Base-by-base conservation (phyloP, 1,140 invertebrate genomes). In the Bradysia coprophila region DNA sequence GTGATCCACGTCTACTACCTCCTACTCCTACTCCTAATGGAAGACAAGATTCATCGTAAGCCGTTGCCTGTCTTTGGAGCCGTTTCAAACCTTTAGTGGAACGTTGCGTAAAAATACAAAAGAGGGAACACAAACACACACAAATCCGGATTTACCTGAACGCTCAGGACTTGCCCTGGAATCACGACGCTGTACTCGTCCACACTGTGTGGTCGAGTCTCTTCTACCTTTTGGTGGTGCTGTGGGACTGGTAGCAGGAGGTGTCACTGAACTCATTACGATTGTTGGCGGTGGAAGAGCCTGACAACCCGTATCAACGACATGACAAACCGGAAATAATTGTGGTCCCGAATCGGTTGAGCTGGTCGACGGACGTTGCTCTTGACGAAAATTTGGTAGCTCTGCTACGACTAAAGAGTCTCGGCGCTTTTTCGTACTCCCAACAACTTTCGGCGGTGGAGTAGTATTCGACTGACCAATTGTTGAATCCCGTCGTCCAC, bases 141-240 rank as follows among this genome's bases (percentile, higher is more conserved):
- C n/a, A n/a, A n/a, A n/a, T n/a, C n/a, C n/a, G n/a, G n/a, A n/a
- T n/a, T n/a, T n/a, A n/a, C n/a, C 4, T 19, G 71, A 68, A 8
- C 75, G 66, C 57, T 84, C 78, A 22, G 73, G 73, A 52, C 72
- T 75, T n/a, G 71, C 66, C 43, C 76, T 64, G 10, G 78, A 81
- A 57, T 81, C 77, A 44, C 78, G 61, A 36, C 79, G 63, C 38
- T 69, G 71, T 36, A 68, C 53, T 44, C 65, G 53, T 58, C 81
- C 76, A 52, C 75, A 77, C 50, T 88, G 84, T 0, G 84, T 87
- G 9, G 82, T 86, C 0, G 84, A 89, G 54, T 89, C 83, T 47
- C 83, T 65, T 21, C 83, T 63, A 0, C 75, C 77, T 21, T 73
- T 69, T 20, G 58, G 62, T 19, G 59, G 62, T 3, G 64, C 60